Percentiles rank a stretch among this genome's conserved stretches.
Conservation (phyloP, 2,113 vertebrate genomes). For the Vireo altiloquus region DNA sequence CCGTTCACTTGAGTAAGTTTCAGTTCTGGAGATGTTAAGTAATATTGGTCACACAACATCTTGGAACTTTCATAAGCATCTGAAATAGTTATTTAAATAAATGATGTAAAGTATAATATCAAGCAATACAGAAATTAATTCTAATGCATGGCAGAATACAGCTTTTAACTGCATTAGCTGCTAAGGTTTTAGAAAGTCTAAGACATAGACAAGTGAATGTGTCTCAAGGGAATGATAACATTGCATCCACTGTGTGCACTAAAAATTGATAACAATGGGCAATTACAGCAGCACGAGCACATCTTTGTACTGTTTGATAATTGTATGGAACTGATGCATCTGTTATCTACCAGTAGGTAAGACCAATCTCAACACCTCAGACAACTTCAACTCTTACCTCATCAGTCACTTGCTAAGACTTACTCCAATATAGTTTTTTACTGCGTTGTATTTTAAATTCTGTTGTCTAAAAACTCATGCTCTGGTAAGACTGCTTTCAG, state of each 20-base stretch:
- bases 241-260: neutral
- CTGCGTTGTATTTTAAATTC: neutral
- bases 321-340: neutral
- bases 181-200: neutral
- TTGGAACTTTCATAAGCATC: constrained; percentile 91
- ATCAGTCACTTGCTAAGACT: neutral
- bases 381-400: neutral
- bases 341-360: neutral
- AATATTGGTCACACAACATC: constrained; percentile 98
- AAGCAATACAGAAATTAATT: neutral
- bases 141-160: neutral
- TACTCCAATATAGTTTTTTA: neutral
- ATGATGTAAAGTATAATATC: neutral
- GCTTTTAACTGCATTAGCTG: neutral
- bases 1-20: constrained; percentile 88
- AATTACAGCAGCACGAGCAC: neutral
- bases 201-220: neutral
- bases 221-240: neutral
- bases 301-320: neutral
- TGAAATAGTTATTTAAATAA: constrained; percentile 61
- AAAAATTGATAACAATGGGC: neutral
- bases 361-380: neutral
- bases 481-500: neutral
- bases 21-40: constrained; percentile 91
- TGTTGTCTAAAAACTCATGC: neutral